Conservation (phyloP, 2,113 vertebrate genomes). For the Galeopterus variegatus region DNA sequence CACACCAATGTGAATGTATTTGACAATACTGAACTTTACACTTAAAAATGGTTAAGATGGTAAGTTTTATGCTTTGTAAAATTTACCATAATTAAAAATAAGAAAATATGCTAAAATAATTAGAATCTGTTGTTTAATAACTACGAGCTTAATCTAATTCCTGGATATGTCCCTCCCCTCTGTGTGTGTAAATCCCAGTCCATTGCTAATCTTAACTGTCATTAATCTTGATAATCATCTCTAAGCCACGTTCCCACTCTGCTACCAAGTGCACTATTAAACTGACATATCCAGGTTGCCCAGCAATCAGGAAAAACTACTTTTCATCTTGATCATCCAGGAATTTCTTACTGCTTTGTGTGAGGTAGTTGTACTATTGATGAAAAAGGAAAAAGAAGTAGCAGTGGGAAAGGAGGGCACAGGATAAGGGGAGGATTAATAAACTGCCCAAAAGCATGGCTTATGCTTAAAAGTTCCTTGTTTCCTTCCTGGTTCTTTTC, state of each 20-base stretch:
- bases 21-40: background rate
- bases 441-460: background rate
- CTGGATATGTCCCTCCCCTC: background rate
- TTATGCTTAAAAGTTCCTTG: background rate
- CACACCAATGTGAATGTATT: background rate
- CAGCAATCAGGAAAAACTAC: background rate
- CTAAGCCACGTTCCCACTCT: background rate
- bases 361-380: background rate
- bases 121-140: background rate
- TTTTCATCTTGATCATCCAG: conserved; percentile 32
- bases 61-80: background rate
- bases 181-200: background rate
- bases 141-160: background rate
- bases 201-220: background rate
- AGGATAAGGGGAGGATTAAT: background rate
- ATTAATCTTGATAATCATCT: background rate
- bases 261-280: background rate
- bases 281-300: background rate
- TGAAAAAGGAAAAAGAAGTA: background rate
- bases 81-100: background rate
- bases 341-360: background rate
- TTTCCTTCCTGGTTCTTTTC: background rate
- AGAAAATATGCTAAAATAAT: conserved; percentile 1
- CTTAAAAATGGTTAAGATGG: background rate
- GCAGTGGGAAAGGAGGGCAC: background rate